phyloP scores from a whole-genome alignment of 2,113 vertebrate genomes.

The Dendropsophus ebraccatus region DNA sequence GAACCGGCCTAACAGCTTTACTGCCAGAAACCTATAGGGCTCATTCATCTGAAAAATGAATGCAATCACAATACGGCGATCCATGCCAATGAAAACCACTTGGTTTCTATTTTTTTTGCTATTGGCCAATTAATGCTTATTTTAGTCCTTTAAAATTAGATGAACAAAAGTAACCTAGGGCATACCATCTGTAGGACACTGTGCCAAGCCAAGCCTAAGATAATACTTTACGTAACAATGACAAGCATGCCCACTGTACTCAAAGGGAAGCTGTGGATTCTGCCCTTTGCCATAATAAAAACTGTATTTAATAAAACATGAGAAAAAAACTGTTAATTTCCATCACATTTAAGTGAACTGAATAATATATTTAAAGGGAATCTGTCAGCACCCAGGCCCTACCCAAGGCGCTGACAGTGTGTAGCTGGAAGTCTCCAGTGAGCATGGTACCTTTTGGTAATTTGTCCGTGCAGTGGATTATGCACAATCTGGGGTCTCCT shows the following conservation, averaged over 20 bases:
- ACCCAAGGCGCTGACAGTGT: too few species aligned
- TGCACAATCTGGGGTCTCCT: too few species aligned
- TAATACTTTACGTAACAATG: not conserved
- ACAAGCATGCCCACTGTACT: not conserved
- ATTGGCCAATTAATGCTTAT: not conserved
- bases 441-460: too few species aligned
- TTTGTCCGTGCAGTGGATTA: too few species aligned
- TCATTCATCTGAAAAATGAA: not conserved
- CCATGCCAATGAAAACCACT: not conserved
- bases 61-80: not conserved
- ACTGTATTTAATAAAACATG: not conserved
- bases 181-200: not conserved
- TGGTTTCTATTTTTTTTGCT: not conserved
- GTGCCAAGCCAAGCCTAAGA: conserved; percentile 1
- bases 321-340: too few species aligned
- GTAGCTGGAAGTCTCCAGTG: too few species aligned
- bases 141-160: not conserved
- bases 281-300: not conserved
- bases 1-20: not conserved
- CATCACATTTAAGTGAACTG: too few species aligned
- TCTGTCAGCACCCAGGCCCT: too few species aligned
- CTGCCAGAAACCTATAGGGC: conserved; percentile 1
- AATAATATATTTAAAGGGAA: too few species aligned
- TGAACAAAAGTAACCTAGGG: not conserved
- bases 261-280: not conserved